Conservation (phyloP, 2,113 vertebrate species). For the Thryonomys swinderianus region DNA sequence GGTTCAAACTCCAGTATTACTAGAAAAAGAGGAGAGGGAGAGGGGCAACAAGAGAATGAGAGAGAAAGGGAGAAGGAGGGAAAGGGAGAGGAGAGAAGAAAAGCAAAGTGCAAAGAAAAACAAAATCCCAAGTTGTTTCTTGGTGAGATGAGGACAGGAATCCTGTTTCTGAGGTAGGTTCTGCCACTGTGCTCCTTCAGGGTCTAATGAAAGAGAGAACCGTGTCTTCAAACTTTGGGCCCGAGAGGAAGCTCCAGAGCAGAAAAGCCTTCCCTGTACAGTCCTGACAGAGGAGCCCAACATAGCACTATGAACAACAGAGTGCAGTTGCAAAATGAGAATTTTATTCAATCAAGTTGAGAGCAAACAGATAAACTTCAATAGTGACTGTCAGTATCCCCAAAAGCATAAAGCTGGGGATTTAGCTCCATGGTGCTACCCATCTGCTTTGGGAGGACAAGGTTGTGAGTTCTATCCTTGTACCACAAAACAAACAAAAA, state of each 20-base stretch:
- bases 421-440: too few species aligned
- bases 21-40: neutral
- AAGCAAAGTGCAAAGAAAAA: neutral
- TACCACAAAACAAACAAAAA: too few species aligned
- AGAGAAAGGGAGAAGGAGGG: accelerated
- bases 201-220: constrained; percentile 84
- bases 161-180: constrained; percentile 9
- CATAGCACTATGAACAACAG: constrained; percentile 78
- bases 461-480: too few species aligned
- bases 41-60: accelerated
- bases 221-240: constrained; percentile 94
- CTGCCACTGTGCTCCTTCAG: constrained; percentile 34
- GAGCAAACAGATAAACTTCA: constrained; percentile 90
- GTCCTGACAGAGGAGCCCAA: constrained; percentile 86
- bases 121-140: constrained; percentile 55
- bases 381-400: constrained; percentile 92
- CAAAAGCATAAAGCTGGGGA: constrained; percentile 91
- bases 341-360: constrained; percentile 85
- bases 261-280: constrained; percentile 82
- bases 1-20: neutral
- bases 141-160: neutral
- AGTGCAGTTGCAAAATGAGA: constrained; percentile 85
- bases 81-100: neutral
- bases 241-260: constrained; percentile 90
- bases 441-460: too few species aligned